phyloP scores from a whole-genome alignment of 2,113 vertebrate genomes.

The Oreamnos americanus region DNA sequence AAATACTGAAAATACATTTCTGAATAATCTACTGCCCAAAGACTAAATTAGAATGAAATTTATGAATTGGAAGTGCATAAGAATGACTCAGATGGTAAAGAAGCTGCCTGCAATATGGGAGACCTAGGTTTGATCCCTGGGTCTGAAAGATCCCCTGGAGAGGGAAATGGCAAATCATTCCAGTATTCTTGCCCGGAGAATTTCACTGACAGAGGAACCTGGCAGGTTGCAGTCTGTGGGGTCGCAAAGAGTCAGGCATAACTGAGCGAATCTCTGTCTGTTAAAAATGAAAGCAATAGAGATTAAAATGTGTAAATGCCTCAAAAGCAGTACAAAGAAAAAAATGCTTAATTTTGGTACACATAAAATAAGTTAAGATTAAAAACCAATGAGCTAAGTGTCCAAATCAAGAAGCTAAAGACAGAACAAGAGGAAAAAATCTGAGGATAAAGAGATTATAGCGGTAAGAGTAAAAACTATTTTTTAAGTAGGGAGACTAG shows the following conservation, averaged over 20 bases:
- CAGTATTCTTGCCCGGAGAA: neutral
- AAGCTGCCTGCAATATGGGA: neutral
- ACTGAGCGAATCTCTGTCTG: neutral
- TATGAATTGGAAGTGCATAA: neutral
- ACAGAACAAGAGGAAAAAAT: neutral
- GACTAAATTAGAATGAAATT: neutral
- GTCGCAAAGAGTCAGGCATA: neutral
- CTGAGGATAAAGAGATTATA: neutral
- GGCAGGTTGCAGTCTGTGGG: neutral
- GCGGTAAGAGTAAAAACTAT: neutral
- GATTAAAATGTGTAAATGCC: neutral
- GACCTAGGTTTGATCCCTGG: neutral
- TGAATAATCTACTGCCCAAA: neutral
- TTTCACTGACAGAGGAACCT: neutral
- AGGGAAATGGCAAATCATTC: neutral
- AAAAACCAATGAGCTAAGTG: neutral
- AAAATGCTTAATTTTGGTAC: neutral
- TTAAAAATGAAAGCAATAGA: neutral
- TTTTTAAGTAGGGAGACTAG: neutral
- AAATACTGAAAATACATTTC: neutral
- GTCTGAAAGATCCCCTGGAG: neutral
- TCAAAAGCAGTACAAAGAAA: neutral
- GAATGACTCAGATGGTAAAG: neutral
- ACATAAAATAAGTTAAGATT: neutral
- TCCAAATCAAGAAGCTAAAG: neutral